A percentile compares a stretch with the other conserved stretches of the same genome.
These are phyloP conservation scores for Aplocera efformata DNA, from an alignment of 2,888 invertebrate species.

Conservation along the genomic window DNA sequence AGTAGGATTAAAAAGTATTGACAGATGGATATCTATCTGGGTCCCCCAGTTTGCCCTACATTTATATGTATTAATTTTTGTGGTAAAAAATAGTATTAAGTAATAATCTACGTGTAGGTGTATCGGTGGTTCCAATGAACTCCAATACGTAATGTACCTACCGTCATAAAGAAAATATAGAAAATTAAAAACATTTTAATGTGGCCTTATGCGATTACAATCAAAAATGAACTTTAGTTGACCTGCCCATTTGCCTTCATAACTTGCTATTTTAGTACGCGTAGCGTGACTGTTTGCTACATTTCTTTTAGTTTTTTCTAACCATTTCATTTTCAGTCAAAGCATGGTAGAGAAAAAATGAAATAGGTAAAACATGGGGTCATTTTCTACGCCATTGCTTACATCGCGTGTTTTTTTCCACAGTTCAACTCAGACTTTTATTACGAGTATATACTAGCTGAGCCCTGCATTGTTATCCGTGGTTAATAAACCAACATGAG, in stretches of 20 bases:
- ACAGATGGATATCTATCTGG: too few relatives aligned
- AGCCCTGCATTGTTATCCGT: too few relatives aligned
- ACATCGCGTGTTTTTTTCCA: constrained; percentile 34
- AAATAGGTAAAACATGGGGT: constrained; percentile 15
- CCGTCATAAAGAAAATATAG: too few relatives aligned
- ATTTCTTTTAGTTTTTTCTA: constrained; percentile 35
- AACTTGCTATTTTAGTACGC: constrained; percentile 35
- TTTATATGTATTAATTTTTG: too few relatives aligned
- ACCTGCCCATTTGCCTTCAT: constrained; percentile 22
- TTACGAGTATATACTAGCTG: too few relatives aligned
- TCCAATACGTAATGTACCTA: too few relatives aligned
- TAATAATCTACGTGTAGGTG: too few relatives aligned
- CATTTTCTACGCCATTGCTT: constrained; percentile 33
- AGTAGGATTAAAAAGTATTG: too few relatives aligned
- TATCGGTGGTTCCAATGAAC: too few relatives aligned
- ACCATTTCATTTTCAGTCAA: constrained; percentile 29
- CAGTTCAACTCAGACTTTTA: constrained; percentile 6
- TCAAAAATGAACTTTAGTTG: constrained; percentile 20
- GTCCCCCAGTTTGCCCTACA: too few relatives aligned
- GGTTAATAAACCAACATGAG: too few relatives aligned
- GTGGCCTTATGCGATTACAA: constrained; percentile 14
- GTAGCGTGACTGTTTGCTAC: constrained; percentile 45
- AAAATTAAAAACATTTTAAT: background rate
- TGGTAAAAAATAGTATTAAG: too few relatives aligned
- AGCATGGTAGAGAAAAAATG: constrained; percentile 23